Base-by-base conservation (phyloP, 2,113 vertebrate species). In the Hirundichthys speculiger region DNA sequence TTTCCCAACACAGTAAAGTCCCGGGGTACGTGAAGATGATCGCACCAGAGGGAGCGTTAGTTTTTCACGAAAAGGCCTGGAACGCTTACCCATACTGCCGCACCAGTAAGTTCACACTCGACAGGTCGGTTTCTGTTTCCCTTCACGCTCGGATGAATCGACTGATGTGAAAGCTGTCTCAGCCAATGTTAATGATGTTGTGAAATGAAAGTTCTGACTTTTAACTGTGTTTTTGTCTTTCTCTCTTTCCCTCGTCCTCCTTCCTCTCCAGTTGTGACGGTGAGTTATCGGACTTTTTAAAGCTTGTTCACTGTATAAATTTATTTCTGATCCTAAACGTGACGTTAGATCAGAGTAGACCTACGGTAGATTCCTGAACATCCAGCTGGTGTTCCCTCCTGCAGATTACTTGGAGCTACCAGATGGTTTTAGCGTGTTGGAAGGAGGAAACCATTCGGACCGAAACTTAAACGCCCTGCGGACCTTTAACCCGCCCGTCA, bases 1-100 rank as follows among this genome's bases (percentile, higher is more conserved):
- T 8, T 39, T 12, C n/a, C 30, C 13, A 21, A 8, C 79, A 43
- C 76, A 99, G 98, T 93, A 99, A 99, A 95, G 96, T 99, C 72
- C 98, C 97, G 15, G 92, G 90, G 0, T 99, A 96, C 60, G 95
- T 99, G 72, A 94, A 96, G 91, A 95, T 98, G 94, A 94, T 99
- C 57, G 98, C 98, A 72, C 98, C 98, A 2, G 96, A 99, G 80
- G 96, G 96, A 77, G 96, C 97, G 7, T 86, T 99, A 92, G 95
- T 98, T 58, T 99, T 99, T 82, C 96, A 98, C 0, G 97, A 98
- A 92, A 97, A 98, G 80, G 97, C 97, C 24, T 99, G 97, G 97
- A 99, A 99, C 0, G 96, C 97, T 0, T 99, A 99, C 62, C 98
- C 98, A 9, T 99, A 97, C 92, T 99, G 98, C 86, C 93, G 96